Conservation (phyloP, 2,113 vertebrate species). For the Hippopotamus amphibius region DNA sequence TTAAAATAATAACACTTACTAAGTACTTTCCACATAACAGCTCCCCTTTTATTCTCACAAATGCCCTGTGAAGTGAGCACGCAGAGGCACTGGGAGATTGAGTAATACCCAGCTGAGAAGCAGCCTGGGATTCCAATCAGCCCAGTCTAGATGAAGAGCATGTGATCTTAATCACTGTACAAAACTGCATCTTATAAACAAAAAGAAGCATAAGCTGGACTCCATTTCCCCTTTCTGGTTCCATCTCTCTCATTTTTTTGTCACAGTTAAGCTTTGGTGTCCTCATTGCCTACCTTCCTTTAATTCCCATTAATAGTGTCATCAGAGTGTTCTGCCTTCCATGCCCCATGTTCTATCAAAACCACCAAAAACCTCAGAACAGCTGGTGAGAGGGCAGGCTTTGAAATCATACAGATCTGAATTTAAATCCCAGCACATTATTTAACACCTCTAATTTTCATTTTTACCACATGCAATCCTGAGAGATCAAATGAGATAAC, state of each 20-base stretch:
- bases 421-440: not conserved
- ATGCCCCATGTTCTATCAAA: not conserved
- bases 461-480: not conserved
- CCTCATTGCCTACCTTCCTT: not conserved
- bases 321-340: not conserved
- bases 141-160: not conserved
- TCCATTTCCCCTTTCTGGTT: not conserved
- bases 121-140: not conserved
- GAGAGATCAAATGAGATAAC: not conserved
- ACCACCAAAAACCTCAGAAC: not conserved
- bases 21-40: not conserved
- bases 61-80: not conserved
- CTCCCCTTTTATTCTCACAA: not conserved
- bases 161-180: not conserved
- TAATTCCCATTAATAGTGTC: not conserved
- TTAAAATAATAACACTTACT: not conserved
- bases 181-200: not conserved
- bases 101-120: not conserved
- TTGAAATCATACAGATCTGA: not conserved
- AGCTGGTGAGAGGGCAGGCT: not conserved
- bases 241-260: not conserved
- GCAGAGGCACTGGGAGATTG: not conserved
- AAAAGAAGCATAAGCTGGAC: not conserved
- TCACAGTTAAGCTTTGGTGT: not conserved
- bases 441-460: not conserved